These are phyloP conservation scores for Alligator sinensis DNA, from an alignment of 2,113 vertebrate genomes.

Conservation along the genomic window DNA sequence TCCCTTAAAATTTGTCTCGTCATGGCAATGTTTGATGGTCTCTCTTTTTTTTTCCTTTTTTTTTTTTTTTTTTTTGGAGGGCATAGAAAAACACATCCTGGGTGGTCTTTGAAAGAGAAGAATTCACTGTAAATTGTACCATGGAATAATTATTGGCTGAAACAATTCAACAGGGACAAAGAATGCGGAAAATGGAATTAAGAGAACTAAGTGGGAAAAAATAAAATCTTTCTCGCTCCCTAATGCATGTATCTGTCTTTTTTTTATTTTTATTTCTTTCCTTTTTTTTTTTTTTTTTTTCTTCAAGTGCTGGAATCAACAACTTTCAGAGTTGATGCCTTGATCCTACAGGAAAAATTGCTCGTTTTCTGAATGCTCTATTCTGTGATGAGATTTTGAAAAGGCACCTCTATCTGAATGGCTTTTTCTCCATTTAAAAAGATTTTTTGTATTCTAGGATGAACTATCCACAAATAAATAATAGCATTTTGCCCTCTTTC, in stretches of 20 bases:
- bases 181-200: slow-evolving; percentile 29
- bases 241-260: background rate
- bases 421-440: background rate
- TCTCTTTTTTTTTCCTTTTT: background rate
- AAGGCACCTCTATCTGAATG: background rate
- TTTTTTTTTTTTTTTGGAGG: background rate
- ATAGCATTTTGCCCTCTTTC: background rate
- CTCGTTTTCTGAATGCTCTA: no score
- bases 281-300: background rate
- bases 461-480: background rate
- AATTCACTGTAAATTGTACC: background rate
- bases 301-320: no score
- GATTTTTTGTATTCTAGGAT: background rate
- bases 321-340: no score
- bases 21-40: background rate
- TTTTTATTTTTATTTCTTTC: background rate
- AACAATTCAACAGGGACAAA: background rate
- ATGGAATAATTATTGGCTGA: background rate
- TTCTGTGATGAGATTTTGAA: background rate
- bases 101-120: slow-evolving; percentile 39
- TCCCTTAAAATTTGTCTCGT: slow-evolving; percentile 30
- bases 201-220: background rate
- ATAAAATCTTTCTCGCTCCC: background rate
- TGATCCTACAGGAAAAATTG: no score
- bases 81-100: slow-evolving; percentile 7